Base-by-base conservation (phyloP, 1,140 invertebrate species). In the Odontomachus brunneus region DNA sequence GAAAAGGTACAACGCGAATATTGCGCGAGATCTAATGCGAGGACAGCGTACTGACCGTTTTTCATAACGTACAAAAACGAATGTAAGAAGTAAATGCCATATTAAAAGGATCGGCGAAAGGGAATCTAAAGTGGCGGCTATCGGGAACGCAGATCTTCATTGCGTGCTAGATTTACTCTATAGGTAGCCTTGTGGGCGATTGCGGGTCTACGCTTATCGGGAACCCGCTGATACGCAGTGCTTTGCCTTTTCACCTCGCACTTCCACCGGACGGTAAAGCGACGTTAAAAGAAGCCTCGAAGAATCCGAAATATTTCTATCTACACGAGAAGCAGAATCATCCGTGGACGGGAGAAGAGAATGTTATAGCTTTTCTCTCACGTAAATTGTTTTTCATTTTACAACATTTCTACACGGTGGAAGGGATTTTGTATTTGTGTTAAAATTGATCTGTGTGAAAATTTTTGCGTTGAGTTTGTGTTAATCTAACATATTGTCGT, bases 121-220 rank as follows among this genome's bases (percentile, higher is more conserved):
- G 57, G 49, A 33, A 69, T 88, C 53, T 84, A 88, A 87, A 87
- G 82, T 57, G 72, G 59, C 17, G 5, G 17, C 14, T 88, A 88
- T 88, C 86, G 26, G 0, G 22, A 87, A 84, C 62, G 83, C 82
- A 81, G 62, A 88, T 88, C 87, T 84, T 38, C 59, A 57, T 88
- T 85, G 86, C 85, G 83, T 88, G 87, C 44, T 85, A 62, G 53
- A 84, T 69, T 57, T 53, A 57, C 19, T 38, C 44, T 84, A 84
- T 74, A 75, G 65, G 48, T 66, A 82, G 76, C 17, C 81, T 0
- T 29, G 69, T 29, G 19, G 53, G 53, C 76, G 72, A 87, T 82
- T 75, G 65, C 59, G 49, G 53, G 65, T 12, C 65, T 82, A 60
- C 65, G 75, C 53, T 84, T 84, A 87, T 87, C 83, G 72, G 48